Evolutionary conservation across 2,797 vertebrate species (phyloP), one percentile per base, ranked within the genome.

Genomic region (Gila robusta): DNA sequence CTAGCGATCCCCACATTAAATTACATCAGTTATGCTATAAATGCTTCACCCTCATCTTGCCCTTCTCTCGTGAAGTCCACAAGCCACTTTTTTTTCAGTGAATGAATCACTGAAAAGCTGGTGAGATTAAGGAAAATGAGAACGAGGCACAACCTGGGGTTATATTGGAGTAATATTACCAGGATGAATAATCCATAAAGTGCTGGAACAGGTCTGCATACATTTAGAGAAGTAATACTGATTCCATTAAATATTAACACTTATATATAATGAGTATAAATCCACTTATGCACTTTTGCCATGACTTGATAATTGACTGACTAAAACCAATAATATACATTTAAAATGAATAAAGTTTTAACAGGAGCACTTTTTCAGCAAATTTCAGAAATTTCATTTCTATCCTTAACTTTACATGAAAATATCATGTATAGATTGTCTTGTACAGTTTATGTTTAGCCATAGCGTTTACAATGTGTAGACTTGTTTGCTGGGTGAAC

Each of bases 211-310:
- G 62, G 32, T 56, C 74, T 89, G 77, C 86, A 88, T 91, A 66
- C 62, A 71, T 66, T 84, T 87, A 86, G 76, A 64, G 80, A 86
- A 82, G 81, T 84, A 83, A 88, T 84, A 77, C 59, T 49, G 52
- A 70, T 85, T 79, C 88, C 44, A 88, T 87, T 62, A 78, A 81
- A 79, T 82, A 86, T 79, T 84, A 82, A 88, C n/a, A 84, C 37
- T n/a, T 2, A 47, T 73, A 80, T 67, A 41, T 72, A 84, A 89
- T 87, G 70, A 64, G 66, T 17, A 32, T 71, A 76, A 80, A 85
- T 83, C 87, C 49, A 73, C 59, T 86, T 64, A n/a, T 59, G 73
- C 79, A 84, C 86, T 72, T 67, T 66, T 69, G 26, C 80, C 78
- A 62, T 47, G 69, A 52, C 73, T 84, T 56, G 52, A 82, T 76